Evolutionary conservation across 2,888 invertebrate species (phyloP), one percentile per base, ranked within the genome.

Genomic region (Mystacides longicornis): DNA sequence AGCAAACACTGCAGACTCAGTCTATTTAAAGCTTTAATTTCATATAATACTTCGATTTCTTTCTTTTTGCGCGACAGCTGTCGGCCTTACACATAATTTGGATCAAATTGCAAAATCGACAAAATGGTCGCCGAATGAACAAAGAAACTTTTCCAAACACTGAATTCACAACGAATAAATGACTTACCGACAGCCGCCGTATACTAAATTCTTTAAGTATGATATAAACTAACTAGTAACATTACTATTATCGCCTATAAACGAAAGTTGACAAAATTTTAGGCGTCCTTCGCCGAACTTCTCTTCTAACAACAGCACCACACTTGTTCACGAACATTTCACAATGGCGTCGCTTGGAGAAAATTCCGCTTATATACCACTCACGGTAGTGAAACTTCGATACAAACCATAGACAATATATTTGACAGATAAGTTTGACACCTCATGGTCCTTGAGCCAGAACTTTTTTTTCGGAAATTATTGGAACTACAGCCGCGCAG

Each of bases 71-170:
- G 22, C 54, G 57, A 57, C 57, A 57, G 57, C 57, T 57, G 57
- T 54, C 50, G 57, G 57, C 49, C 51, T 23, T 48, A 52, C 52
- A 54, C 57, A 49, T 52, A 52, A 54, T 57, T 54, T 54, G 45
- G 43, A 42, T 31, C 27, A 20, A 42, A 43, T 51, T 27, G 37
- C 51, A 37, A 50, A 37, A 47, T 57, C 54, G 54, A 54, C 57
- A 57, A 57, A 54, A 57, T 57, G 57, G 57, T 54, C 52, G 57
- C 52, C 57, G 57, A 54, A 27, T 51, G 45, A 53, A 57, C 57
- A 57, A 57, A 57, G 57, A 50, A 54, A 57, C 54, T 54, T 52
- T 57, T 51, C 16, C 21, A 51, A 51, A 50, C 51, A 20, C 54
- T 50, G 42, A 49, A 20, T 21, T 19, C 51, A 20, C 49, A 21